Conservation (phyloP, 2,888 invertebrate species). For the Cantharis rufa region DNA sequence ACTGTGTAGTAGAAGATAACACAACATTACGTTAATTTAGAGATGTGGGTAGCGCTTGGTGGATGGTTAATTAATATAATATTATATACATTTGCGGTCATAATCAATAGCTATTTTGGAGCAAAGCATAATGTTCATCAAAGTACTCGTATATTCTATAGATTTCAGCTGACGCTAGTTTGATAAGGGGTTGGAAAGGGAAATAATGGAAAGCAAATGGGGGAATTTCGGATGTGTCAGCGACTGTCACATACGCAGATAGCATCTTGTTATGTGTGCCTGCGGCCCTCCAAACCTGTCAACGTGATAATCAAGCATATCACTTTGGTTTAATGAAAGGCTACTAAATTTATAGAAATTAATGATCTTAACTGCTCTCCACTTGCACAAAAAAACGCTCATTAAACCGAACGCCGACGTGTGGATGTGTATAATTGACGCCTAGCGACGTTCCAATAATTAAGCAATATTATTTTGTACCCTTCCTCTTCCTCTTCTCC, state of each 20-base stretch:
- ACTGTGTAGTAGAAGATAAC: not conserved
- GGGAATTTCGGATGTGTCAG: conserved; percentile 42
- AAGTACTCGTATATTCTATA: conserved; percentile 25
- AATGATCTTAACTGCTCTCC: conserved; percentile 31
- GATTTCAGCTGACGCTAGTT: conserved; percentile 30
- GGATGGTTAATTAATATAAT: conserved; percentile 22
- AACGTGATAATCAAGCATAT: conserved; percentile 39
- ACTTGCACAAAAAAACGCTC: not conserved
- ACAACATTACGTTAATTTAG: not conserved
- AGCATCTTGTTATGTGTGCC: conserved; percentile 39
- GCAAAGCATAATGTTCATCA: conserved; percentile 20
- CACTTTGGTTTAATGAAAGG: conserved; percentile 37
- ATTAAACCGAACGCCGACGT: not conserved
- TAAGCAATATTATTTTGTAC: not conserved
- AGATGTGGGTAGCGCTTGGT: not conserved
- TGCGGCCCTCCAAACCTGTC: conserved; percentile 36
- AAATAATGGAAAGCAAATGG: conserved; percentile 36
- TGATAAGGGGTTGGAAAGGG: conserved; percentile 32
- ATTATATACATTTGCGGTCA: conserved; percentile 16
- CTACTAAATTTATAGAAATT: conserved; percentile 37
- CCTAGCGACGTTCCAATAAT: not conserved
- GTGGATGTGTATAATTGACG: not conserved
- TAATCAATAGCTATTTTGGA: conserved; percentile 21
- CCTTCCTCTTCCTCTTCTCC: not conserved
- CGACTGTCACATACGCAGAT: conserved; percentile 43